Evolutionary conservation across 2,113 vertebrate genomes (phyloP).

Genomic region (Otis tarda): DNA sequence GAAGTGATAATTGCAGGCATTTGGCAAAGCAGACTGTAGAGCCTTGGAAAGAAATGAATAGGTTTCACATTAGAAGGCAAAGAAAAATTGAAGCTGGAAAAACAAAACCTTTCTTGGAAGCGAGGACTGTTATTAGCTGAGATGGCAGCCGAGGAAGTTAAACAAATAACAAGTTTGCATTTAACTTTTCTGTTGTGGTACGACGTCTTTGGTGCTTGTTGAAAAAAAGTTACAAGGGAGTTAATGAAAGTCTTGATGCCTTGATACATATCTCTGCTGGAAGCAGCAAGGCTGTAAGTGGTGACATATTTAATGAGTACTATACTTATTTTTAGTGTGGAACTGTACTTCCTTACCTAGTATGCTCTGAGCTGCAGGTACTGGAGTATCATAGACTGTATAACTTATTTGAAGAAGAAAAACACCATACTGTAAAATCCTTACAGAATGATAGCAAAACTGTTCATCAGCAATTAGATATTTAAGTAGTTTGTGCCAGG

Average conservation of each 20-base stretch:
- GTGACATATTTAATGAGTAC: not conserved
- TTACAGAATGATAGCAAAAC: not conserved
- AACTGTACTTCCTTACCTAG: not conserved
- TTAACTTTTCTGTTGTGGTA: slow-evolving; percentile 39
- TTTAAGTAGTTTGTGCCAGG: not conserved
- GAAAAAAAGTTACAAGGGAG: not conserved
- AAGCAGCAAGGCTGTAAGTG: not conserved
- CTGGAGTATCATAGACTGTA: not conserved
- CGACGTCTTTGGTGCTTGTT: not conserved
- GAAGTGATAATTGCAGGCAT: slow-evolving; percentile 48
- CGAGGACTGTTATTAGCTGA: slow-evolving; percentile 6
- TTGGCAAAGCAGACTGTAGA: slow-evolving; percentile 21
- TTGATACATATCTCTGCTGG: not conserved
- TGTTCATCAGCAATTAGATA: not conserved
- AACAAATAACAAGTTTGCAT: slow-evolving; percentile 38
- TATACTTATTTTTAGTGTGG: not conserved
- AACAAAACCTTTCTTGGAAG: not conserved
- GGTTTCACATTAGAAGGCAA: slow-evolving; percentile 31
- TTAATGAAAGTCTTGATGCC: not conserved
- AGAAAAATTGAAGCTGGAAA: slow-evolving; percentile 12
- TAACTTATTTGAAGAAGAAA: not conserved
- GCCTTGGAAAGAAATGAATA: slow-evolving; percentile 53
- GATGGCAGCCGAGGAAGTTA: not conserved
- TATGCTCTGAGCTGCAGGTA: not conserved
- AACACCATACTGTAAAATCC: not conserved